phyloP scores from a whole-genome alignment of 2,797 vertebrate genomes.

The Amniataba percoides region DNA sequence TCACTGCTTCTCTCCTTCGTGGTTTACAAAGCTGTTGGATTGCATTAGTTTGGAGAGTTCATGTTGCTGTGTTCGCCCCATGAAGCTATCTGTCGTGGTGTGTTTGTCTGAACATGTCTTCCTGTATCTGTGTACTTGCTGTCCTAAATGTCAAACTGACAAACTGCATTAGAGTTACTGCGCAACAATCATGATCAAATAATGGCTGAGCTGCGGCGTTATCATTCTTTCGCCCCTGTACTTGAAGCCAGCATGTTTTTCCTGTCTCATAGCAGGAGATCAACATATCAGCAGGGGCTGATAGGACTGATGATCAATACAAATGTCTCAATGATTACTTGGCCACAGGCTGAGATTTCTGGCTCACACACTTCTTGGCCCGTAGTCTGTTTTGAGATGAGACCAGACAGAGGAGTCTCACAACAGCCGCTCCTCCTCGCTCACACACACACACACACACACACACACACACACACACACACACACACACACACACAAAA shows the following conservation, averaged over 20 bases:
- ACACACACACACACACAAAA: conserved; percentile 37
- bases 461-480: conserved; percentile 45
- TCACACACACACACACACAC: conserved; percentile 17
- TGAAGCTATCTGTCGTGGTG: conserved; percentile 38
- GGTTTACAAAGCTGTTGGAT: conserved; percentile 12
- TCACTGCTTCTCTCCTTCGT: not conserved
- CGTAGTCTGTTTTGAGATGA: conserved; percentile 45
- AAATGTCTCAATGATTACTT: conserved; percentile 69
- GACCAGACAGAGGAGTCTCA: conserved; percentile 39
- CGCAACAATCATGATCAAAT: conserved; percentile 50
- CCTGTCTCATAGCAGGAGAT: conserved; percentile 43
- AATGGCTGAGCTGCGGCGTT: conserved; percentile 14
- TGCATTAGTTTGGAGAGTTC: conserved; percentile 37
- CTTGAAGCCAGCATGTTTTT: conserved; percentile 32
- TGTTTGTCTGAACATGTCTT: conserved; percentile 52
- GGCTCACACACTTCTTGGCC: conserved; percentile 49
- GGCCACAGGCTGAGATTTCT: conserved; percentile 54
- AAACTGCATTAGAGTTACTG: conserved; percentile 52
- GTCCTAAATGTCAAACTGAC: conserved; percentile 71
- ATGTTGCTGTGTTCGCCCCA: conserved; percentile 34
- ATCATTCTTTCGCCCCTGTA: not conserved
- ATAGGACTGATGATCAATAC: conserved; percentile 67
- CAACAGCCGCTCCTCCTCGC: conserved; percentile 37
- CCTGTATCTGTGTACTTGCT: conserved; percentile 44
- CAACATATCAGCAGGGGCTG: conserved; percentile 57